These are phyloP conservation scores for human DNA, from an alignment of 2,113 vertebrate genomes.

Conservation along the genomic window DNA sequence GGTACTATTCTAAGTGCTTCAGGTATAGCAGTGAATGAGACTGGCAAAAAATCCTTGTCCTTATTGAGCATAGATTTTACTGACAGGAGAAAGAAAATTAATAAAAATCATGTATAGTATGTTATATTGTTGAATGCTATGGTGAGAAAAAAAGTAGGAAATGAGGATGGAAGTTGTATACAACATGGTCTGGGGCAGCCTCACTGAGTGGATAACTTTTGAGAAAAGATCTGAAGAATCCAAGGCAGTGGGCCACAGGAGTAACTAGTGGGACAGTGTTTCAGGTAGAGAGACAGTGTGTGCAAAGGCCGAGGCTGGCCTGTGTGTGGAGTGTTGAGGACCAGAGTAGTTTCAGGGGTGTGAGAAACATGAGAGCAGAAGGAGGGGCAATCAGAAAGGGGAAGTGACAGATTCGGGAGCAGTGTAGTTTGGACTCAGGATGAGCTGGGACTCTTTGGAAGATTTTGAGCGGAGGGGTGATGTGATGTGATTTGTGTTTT, in stretches of 20 bases:
- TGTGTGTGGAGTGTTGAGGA: neutral
- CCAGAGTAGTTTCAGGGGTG: neutral
- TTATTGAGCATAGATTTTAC: neutral
- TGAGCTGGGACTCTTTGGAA: neutral
- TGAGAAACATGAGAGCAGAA: neutral
- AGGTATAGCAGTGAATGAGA: neutral
- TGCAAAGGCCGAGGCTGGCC: neutral
- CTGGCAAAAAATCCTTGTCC: neutral
- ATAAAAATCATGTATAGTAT: neutral
- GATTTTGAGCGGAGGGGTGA: neutral
- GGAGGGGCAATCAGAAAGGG: neutral
- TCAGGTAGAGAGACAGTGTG: accelerated
- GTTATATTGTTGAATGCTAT: neutral
- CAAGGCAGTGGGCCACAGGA: neutral
- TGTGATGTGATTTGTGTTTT: neutral
- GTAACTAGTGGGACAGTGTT: neutral
- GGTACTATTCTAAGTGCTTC: neutral
- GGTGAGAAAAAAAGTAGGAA: neutral
- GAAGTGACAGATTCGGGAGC: neutral
- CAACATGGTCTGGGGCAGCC: neutral
- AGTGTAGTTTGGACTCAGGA: neutral
- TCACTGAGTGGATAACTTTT: neutral
- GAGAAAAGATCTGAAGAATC: neutral
- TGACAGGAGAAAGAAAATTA: neutral
- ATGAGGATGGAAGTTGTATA: neutral